Base-by-base conservation (phyloP, 2,113 vertebrate genomes). In the Odontophorus gujanensis region DNA sequence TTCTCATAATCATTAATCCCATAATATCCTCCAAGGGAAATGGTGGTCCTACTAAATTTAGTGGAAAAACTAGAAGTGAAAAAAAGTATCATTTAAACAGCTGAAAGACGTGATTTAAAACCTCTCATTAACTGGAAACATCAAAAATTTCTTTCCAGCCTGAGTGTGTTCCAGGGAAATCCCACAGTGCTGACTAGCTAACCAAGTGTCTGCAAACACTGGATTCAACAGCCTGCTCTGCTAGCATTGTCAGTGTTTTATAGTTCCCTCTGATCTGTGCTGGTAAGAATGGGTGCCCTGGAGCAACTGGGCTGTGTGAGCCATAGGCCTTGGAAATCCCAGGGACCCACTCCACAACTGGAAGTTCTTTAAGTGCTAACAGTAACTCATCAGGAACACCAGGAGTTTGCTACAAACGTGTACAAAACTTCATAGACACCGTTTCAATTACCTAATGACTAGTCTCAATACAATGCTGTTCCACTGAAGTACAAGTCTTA, bases 141-240 rank as follows among this genome's bases (percentile, higher is more conserved):
- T 42, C 43, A 85, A 25, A 62, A 73, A 32, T 69, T 69, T 68
- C 6, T 1, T 91, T 89, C 8, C 50, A 91, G 42, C 4, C 26
- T 76, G 72, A 83, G 30, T 6, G 24, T 63, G n/a, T 24, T 92
- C 67, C 75, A 89, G 81, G 81, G 62, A 85, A 87, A 89, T 66
- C 45, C 87, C 72, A 15, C 53, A 78, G 26, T 32, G 18, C 36
- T 89, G 75, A 22, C 40, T 87, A 77, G 30, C 53, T 73, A 57
- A 51, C 48, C 40, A 28, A 75, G 11, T 7, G 42, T 69, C 74
- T 85, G 87, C 68, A 92, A 90, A 66, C 11, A 18, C 76, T 78
- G 57, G 43, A 40, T 7, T 53, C n/a, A 36, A 17, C 40, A 61
- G 17, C 22, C 12, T 80, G 36, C 24, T 42, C 63, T 53, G 58